Evolutionary conservation across 2,797 vertebrate genomes (phyloP).

Genomic region (Nothura maculosa): DNA sequence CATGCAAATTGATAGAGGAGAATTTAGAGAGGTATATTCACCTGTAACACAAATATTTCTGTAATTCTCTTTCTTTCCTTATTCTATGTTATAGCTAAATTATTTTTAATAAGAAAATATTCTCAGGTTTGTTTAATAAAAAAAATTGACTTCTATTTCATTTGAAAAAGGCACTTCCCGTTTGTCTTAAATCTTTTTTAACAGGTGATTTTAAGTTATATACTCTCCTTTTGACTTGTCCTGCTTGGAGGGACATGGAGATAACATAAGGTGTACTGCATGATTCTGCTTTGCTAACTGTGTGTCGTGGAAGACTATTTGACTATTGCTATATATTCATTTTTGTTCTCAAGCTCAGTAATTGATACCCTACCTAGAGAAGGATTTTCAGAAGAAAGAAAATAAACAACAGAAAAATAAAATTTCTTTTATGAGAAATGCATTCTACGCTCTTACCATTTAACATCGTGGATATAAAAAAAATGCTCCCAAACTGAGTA

Average conservation of each 20-base stretch:
- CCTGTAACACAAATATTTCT: not conserved
- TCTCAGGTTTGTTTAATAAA: not conserved
- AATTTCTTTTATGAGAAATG: not conserved
- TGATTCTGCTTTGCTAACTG: not conserved
- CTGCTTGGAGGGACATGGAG: not conserved
- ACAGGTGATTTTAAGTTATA: not conserved
- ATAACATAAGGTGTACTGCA: not conserved
- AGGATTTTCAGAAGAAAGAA: not conserved
- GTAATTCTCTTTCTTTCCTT: not conserved
- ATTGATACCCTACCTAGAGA: not conserved
- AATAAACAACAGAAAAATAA: not conserved
- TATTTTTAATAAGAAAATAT: not conserved
- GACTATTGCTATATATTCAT: not conserved
- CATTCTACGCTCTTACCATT: not conserved
- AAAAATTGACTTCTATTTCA: not conserved
- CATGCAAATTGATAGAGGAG: not conserved
- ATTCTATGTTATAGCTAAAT: not conserved
- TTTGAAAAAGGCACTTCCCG: not conserved
- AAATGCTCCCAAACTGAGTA: not conserved
- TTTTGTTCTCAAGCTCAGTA: not conserved
- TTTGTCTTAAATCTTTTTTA: not conserved
- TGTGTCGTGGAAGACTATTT: accelerated
- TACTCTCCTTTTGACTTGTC: not conserved
- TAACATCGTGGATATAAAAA: not conserved
- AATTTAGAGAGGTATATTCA: not conserved